Conservation (phyloP, 2,797 vertebrate genomes). For the Lutjanus campechanus region DNA sequence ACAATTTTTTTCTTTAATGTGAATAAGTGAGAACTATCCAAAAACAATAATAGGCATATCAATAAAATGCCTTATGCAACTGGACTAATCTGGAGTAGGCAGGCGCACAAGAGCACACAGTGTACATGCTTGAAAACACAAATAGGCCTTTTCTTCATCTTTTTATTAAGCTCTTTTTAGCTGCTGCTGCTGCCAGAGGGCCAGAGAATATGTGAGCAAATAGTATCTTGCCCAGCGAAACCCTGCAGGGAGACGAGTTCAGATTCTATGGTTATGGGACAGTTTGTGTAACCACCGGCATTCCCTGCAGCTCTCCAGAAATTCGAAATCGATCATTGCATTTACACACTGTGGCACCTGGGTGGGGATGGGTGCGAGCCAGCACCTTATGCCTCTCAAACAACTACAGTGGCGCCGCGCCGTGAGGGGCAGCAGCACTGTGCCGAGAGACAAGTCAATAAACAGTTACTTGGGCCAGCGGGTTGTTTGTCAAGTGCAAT, state of each 20-base stretch:
- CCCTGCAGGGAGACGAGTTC: slow-evolving; percentile 50
- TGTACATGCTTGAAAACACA: slow-evolving; percentile 36
- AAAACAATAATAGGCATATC: slow-evolving; percentile 38
- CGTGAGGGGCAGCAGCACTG: slow-evolving; percentile 43
- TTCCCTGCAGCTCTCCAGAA: slow-evolving; percentile 48
- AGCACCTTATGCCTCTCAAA: slow-evolving; percentile 55
- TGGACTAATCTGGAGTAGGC: slow-evolving; percentile 42
- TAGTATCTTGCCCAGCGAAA: slow-evolving; percentile 30
- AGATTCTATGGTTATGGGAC: slow-evolving; percentile 47
- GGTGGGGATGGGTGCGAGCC: slow-evolving; percentile 58
- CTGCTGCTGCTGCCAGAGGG: slow-evolving; percentile 39
- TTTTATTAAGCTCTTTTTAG: slow-evolving; percentile 32
- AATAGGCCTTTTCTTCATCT: slow-evolving; percentile 32
- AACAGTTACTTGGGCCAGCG: slow-evolving; percentile 69
- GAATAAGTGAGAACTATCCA: slow-evolving; percentile 26
- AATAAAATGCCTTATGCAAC: slow-evolving; percentile 30
- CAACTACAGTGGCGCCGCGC: slow-evolving; percentile 44
- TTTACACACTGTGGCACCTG: slow-evolving; percentile 68
- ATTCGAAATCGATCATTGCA: slow-evolving; percentile 66
- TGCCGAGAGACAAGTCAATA: slow-evolving; percentile 74
- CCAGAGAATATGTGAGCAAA: slow-evolving; percentile 39
- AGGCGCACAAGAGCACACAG: not conserved
- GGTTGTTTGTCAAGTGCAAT: slow-evolving; percentile 77
- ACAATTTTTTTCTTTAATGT: not conserved
- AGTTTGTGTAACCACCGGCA: slow-evolving; percentile 49